phyloP scores from a whole-genome alignment of 2,113 vertebrate species.

The Ibidorhyncha struthersii region DNA sequence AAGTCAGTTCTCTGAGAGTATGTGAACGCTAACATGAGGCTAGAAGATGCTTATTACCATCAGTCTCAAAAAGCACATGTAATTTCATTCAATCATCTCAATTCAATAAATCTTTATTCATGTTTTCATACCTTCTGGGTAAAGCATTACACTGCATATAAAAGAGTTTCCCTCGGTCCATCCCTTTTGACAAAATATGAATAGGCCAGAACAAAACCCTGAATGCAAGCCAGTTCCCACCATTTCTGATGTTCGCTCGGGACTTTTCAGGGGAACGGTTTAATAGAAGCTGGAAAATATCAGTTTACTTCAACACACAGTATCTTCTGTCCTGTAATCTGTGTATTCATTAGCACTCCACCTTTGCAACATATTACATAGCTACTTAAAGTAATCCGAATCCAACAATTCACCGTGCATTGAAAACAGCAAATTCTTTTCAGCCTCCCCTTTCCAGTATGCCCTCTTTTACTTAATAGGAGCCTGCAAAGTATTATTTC shows the following conservation, averaged over 20 bases:
- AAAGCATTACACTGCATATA: background rate
- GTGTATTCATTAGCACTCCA: constrained; percentile 52
- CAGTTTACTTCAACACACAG: constrained; percentile 74
- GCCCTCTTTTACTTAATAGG: background rate
- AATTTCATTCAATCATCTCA: background rate
- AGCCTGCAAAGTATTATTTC: background rate
- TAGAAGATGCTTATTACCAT: background rate
- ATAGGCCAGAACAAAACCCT: constrained; percentile 57
- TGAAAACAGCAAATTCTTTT: constrained; percentile 67
- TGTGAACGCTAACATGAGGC: background rate
- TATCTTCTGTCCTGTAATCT: constrained; percentile 67
- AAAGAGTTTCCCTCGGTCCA: background rate
- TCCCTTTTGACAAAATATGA: constrained; percentile 39
- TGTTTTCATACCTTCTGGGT: background rate
- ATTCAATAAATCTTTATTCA: constrained; percentile 1
- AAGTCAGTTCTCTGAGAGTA: background rate
- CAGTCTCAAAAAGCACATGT: background rate
- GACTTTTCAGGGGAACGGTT: constrained; percentile 49
- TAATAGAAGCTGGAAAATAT: constrained; percentile 64
- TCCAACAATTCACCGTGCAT: constrained; percentile 48
- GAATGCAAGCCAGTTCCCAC: constrained; percentile 72
- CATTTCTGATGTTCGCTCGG: constrained; percentile 61
- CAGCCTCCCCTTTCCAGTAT: constrained; percentile 41
- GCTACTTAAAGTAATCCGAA: constrained; percentile 71
- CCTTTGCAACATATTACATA: constrained; percentile 62